A percentile compares a stretch with the other conserved stretches of the same genome.
Conservation (phyloP, 2,888 invertebrate genomes). For the Drosophila pseudotalamancana region DNA sequence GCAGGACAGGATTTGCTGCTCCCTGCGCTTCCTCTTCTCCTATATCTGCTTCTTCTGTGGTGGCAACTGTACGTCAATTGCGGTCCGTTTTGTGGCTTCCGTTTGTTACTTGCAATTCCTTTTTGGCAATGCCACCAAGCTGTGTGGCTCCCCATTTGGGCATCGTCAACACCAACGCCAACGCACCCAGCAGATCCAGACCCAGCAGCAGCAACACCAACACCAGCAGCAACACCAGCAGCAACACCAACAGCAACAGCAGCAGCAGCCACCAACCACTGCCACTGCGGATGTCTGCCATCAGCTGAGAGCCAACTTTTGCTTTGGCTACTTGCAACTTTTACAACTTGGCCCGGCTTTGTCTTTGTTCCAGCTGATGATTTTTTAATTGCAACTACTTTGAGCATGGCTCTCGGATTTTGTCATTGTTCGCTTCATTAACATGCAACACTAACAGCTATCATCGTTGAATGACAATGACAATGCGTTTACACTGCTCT, state of each 20-base stretch:
- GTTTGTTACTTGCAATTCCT: slow-evolving; percentile 75
- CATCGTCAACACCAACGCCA: slow-evolving; percentile 10
- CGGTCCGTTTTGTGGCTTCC: slow-evolving; percentile 76
- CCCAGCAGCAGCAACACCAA: no score
- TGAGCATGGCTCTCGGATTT: slow-evolving; percentile 35
- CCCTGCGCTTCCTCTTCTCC: slow-evolving; percentile 3
- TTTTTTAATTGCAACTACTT: slow-evolving; percentile 74
- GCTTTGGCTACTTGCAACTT: slow-evolving; percentile 52
- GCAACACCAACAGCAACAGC: slow-evolving; percentile 7
- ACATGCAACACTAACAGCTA: slow-evolving; percentile 25
- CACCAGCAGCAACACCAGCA: slow-evolving; percentile 1
- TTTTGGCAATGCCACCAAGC: slow-evolving; percentile 39
- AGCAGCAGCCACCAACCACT: slow-evolving; percentile 7
- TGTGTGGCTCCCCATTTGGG: slow-evolving; percentile 21
- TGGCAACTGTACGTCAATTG: slow-evolving; percentile 74
- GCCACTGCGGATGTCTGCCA: slow-evolving; percentile 64
- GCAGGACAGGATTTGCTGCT: slow-evolving; percentile 30
- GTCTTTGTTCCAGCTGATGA: slow-evolving; percentile 66
- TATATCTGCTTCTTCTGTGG: slow-evolving; percentile 25
- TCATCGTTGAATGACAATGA: slow-evolving; percentile 48
- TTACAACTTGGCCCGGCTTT: slow-evolving; percentile 52
- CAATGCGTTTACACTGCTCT: slow-evolving; percentile 23
- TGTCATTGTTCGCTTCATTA: slow-evolving; percentile 59
- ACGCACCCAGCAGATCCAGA: slow-evolving; percentile 2
- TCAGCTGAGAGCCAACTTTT: slow-evolving; percentile 59